phyloP scores from a whole-genome alignment of 2,113 vertebrate species.

The Lethenteron reissneri region DNA sequence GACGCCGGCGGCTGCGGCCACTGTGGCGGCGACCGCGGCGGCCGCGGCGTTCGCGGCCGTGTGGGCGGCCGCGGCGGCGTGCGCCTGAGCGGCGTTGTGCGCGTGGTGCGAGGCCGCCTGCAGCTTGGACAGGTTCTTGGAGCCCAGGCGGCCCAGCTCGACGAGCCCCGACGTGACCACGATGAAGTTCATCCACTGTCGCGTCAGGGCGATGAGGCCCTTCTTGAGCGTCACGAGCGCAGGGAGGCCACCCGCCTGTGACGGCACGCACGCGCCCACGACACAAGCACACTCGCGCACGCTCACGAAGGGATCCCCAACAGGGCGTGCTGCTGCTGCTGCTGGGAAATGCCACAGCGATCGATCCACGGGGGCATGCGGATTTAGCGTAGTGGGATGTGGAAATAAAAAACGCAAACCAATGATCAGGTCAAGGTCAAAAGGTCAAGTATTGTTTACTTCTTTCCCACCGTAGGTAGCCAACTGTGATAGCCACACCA shows the following conservation, averaged over 20 bases:
- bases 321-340: too few relatives aligned
- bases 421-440: too few relatives aligned
- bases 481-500: too few relatives aligned
- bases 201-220: conserved; percentile 71
- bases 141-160: conserved; percentile 59
- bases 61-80: conserved; percentile 16
- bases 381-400: too few relatives aligned
- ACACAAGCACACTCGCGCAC: not conserved
- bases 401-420: too few relatives aligned
- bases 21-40: not conserved
- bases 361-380: too few relatives aligned
- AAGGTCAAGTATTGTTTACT: too few relatives aligned
- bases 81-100: conserved; percentile 32
- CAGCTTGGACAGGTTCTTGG: conserved; percentile 43
- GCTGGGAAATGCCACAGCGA: too few relatives aligned
- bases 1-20: not conserved
- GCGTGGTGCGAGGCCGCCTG: conserved; percentile 24
- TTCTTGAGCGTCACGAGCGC: conserved; percentile 90
- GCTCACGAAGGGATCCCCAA: too few relatives aligned
- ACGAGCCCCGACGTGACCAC: conserved; percentile 92
- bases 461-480: too few relatives aligned
- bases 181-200: conserved; percentile 99
- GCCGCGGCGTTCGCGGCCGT: too few relatives aligned
- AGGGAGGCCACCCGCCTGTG: conserved; percentile 73
- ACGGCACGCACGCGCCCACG: not conserved